Evolutionary conservation across 2,113 vertebrate genomes (phyloP), one percentile per base, ranked within the genome.

Genomic region (Thymallus thymallus): DNA sequence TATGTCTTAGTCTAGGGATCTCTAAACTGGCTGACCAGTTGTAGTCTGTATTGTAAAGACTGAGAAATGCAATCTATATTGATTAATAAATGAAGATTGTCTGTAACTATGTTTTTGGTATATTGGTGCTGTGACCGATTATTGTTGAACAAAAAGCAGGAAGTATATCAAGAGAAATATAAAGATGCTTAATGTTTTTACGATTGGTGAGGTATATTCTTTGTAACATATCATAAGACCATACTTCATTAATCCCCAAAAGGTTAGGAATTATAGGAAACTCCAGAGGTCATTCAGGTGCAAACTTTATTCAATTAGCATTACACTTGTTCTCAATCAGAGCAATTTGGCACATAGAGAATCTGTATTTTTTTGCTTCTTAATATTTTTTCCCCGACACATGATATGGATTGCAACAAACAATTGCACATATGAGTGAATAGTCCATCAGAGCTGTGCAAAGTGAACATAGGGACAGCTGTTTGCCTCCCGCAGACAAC

Each of bases 221-320:
- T 62, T 22, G 60, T 24, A 12, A 26, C 22, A 10, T 26, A 12
- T 26, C 13, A 24, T 12, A 12, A 62, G 60, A 24, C 26, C 10
- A n/a, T 7, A 32, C 35, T 41, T 41, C 9, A 41, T 41, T 41
- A 10, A 41, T 41, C 35, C 35, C 9, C 35, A 51, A 18, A 18
- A 51, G 14, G 16, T 16, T 18, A 51, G 14, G 14, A 51, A 51
- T 51, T 3, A 51, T 51, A 51, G 48, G 14, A 51, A 51, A 51
- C 48, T 18, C 12, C 48, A 14, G 16, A 51, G 16, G 48, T 18
- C 48, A 41, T 51, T 51, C 48, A 16, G 48, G 46, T 88, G 84
- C 81, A 90, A 86, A 90, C 88, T 92, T 92, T 91, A 92, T 93
- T 93, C 18, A 86, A 83, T 82, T 86, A 79, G 74, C 87, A 79